Base-by-base conservation (phyloP, 2,113 vertebrate genomes). In the Charina bottae region DNA sequence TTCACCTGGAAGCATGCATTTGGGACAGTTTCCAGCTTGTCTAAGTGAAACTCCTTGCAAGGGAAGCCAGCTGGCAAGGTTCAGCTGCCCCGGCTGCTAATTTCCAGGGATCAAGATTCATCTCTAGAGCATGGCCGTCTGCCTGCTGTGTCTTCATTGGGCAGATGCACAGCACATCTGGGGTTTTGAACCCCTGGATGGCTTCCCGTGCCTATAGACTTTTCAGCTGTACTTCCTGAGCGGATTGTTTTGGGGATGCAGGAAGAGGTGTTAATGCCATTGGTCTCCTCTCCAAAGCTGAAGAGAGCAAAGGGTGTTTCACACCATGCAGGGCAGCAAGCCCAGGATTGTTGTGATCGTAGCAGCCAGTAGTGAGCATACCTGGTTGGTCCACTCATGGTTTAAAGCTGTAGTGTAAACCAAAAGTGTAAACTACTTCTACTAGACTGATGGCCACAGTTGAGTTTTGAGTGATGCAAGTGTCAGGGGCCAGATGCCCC, bases 1-100 rank as follows among this genome's bases (percentile, higher is more conserved):
- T 91, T 91, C 55, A 86, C 84, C 90, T 91, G 90, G 90, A 91
- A 91, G 87, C 49, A 55, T 19, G 90, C 56, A 59, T 60, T 2
- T 23, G 37, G 84, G 28, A 15, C 60, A 26, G 49, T 86, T 86
- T 64, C 83, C 90, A 85, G 89, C 37, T 13, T 59, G 49, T 53
- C 53, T 33, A n/a, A 58, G 23, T 42, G 11, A 49, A 86, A n/a
- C 60, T 28, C 28, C 4, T 21, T 42, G 84, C 26, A 84, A 72
- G 90, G 90, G 90, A 55, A 23, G 84, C 84, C 6, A 26, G 49
- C 53, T 42, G 84, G 84, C 90, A 86, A 23, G n/a, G 2, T 64
- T 91, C 59, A 37, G 55, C 60, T 84, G 86, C 56, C 84, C 90
- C 72, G 90, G 84, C 84, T 72, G 90, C 2, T 72, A 85, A 87